Percentiles rank a stretch among this genome's conserved stretches.
Evolutionary conservation across 2,113 vertebrate genomes (phyloP).

Genomic region (Jacana jacana): DNA sequence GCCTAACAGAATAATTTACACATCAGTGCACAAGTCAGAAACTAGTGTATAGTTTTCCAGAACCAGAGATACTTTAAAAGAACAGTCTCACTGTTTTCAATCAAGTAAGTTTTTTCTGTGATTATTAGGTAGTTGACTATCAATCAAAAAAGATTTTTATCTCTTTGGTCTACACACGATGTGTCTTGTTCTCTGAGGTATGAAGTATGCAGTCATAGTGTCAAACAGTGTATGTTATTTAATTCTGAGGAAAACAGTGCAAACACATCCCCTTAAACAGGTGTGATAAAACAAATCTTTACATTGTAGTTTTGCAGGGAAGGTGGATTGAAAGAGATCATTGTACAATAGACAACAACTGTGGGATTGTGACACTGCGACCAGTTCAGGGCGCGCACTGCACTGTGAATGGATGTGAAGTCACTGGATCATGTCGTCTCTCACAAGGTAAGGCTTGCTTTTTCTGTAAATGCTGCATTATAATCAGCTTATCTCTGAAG

Average conservation of each 20-base stretch:
- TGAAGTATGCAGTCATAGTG: background rate
- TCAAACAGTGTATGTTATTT: background rate
- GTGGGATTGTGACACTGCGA: constrained; percentile 85
- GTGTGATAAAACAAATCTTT: background rate
- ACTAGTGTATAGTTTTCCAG: background rate
- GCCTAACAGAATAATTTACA: background rate
- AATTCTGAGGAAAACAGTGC: background rate
- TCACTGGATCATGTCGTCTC: constrained; percentile 84
- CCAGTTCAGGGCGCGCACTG: constrained; percentile 80
- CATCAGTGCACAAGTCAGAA: background rate
- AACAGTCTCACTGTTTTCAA: background rate
- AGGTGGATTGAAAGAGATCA: constrained; percentile 79
- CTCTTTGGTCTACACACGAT: background rate
- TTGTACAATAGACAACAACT: constrained; percentile 86
- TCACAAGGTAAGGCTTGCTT: constrained; percentile 84
- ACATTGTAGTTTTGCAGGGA: constrained; percentile 82
- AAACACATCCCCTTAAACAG: background rate
- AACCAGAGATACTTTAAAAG: background rate
- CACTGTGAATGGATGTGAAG: constrained; percentile 84
- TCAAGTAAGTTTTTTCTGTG: background rate
- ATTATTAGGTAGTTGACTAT: background rate
- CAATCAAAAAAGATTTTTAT: background rate
- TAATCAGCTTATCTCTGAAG: background rate
- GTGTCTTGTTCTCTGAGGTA: background rate
- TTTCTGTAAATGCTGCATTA: background rate